Evolutionary conservation across 1,140 invertebrate genomes (phyloP).

Genomic region (Planococcus citri): DNA sequence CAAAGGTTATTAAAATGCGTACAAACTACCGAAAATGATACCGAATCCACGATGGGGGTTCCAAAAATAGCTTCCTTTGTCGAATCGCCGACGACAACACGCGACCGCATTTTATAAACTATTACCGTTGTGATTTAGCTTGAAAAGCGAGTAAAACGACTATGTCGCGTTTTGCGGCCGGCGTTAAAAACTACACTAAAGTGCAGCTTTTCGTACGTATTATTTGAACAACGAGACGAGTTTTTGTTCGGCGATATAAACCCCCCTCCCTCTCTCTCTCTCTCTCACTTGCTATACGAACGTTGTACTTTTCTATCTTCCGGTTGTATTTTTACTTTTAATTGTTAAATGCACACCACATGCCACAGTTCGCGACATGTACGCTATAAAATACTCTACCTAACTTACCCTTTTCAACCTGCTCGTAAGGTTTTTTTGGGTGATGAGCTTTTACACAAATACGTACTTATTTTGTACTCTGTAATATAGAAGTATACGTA

Average conservation of each 20-base stretch:
- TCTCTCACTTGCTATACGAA: too few species aligned
- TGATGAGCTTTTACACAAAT: too few species aligned
- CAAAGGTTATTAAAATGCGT: slow-evolving; percentile 3
- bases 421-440: too few species aligned
- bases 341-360: too few species aligned
- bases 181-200: neutral
- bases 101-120: neutral
- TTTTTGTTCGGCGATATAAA: neutral
- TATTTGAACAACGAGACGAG: neutral
- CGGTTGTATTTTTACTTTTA: too few species aligned
- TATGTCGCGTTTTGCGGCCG: neutral
- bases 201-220: neutral
- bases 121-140: neutral
- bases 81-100: neutral
- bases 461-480: too few species aligned
- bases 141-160: neutral
- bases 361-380: too few species aligned
- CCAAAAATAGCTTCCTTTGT: neutral
- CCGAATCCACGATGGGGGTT: neutral
- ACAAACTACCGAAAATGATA: neutral
- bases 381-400: too few species aligned
- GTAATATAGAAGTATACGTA: too few species aligned
- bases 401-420: too few species aligned
- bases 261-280: too few species aligned
- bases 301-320: too few species aligned